Evolutionary conservation across 2,888 invertebrate species (phyloP).

Genomic region (Acheta domesticus): DNA sequence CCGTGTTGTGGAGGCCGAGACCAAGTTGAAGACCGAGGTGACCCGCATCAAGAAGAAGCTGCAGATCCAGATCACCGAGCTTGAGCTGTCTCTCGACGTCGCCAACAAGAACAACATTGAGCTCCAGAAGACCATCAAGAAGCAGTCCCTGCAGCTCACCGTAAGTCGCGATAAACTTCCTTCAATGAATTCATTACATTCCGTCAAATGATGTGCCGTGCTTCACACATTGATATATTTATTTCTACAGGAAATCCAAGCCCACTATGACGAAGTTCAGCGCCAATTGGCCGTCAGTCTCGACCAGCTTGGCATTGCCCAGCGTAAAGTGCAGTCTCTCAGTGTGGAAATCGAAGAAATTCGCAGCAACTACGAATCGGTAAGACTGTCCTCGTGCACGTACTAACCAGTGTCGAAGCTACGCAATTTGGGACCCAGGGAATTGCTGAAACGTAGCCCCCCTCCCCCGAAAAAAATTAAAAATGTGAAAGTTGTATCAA

Average conservation of each 20-base stretch:
- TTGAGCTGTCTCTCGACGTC: conserved; percentile 94
- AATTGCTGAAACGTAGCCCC: no score
- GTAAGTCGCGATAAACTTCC: conserved; percentile 46
- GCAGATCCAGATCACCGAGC: conserved; percentile 94
- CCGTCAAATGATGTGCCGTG: background rate
- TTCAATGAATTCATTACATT: background rate
- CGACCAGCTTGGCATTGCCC: conserved; percentile 87
- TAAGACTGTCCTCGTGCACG: conserved; percentile 47
- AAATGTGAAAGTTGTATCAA: no score
- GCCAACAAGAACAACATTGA: conserved; percentile 98
- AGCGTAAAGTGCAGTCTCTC: conserved; percentile 85
- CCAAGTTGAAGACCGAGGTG: conserved; percentile 92
- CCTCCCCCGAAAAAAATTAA: no score
- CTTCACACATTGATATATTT: background rate
- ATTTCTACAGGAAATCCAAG: conserved; percentile 73
- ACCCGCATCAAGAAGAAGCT: conserved; percentile 98
- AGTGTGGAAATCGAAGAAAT: conserved; percentile 95
- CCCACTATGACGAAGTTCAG: conserved; percentile 94
- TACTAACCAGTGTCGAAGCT: no score
- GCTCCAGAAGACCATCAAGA: conserved; percentile 96
- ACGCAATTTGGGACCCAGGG: no score
- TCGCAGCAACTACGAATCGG: conserved; percentile 82
- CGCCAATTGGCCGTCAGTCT: conserved; percentile 92
- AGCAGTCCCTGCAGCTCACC: conserved; percentile 86
- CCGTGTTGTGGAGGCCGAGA: conserved; percentile 94